Base-by-base conservation (phyloP, 2,113 vertebrate genomes). In the Carlito syrichta region DNA sequence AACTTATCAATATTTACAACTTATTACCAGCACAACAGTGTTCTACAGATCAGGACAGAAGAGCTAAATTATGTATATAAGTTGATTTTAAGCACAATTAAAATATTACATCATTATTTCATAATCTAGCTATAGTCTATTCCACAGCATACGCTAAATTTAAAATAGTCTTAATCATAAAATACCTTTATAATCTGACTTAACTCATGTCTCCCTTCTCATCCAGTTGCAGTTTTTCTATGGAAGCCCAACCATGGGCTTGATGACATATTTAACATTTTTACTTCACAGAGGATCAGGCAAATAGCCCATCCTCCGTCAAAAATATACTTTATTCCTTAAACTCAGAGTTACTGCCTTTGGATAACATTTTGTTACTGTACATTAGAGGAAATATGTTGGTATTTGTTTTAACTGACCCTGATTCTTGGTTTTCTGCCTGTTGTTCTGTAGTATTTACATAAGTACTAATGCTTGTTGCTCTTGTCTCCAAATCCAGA, bases 101-200 rank as follows among this genome's bases (percentile, higher is more conserved):
- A 95, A 95, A 60, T 11, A 73, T 17, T 63, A 83, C 2, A 71
- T 27, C 11, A 79, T 73, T 88, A 74, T 77, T 79, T 94, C 63
- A 93, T 60, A 74, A 96, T 63, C 50, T 52, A 84, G n/a, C 45
- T 69, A 76, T 6, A 96, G 19, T 62, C 6, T 23, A 62, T 82
- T 86, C 40, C 56, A 91, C 0, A 78, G 43, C 38, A 89, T 35
- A 95, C 19, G 54, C 6, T 76, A 73, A 82, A 83, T 92, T 95
- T 93, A 93, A 93, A 93, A 45, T 86, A 92, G 83, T 17, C 54
- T 19, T 92, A 96, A 78, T 10, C 16, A 50, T 83, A 86, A 92
- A 76, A 78, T 66, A 94, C 6, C 16, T 48, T 86, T 78, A 83
- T 2, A 69, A 68, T 95, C 86, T 48, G 81, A 74, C 6, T 74